A percentile compares a stretch with the other conserved stretches of the same genome.
Conservation (phyloP, 2,113 vertebrate genomes). For the Siniperca chuatsi region DNA sequence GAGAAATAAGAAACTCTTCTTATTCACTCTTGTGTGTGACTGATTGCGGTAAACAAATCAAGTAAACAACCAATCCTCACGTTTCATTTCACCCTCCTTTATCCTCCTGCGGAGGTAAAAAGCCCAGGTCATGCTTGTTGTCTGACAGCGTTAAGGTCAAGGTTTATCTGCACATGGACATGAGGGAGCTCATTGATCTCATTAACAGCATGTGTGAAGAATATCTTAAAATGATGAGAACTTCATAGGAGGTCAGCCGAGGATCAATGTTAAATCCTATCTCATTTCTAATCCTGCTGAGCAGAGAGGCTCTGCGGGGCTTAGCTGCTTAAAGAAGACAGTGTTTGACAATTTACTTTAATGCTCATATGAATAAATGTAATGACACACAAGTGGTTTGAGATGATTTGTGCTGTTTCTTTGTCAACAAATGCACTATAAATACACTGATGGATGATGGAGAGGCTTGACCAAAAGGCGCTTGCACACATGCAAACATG, state of each 20-base stretch:
- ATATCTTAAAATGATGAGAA: constrained; percentile 83
- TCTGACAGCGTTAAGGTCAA: constrained; percentile 63
- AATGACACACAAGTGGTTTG: constrained; percentile 68
- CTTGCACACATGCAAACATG: constrained; percentile 19
- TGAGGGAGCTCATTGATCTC: constrained; percentile 75
- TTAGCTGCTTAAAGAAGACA: constrained; percentile 70
- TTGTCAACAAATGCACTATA: constrained; percentile 72
- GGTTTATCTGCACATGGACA: constrained; percentile 51
- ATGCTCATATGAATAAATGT: constrained; percentile 73
- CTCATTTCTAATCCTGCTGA: constrained; percentile 81
- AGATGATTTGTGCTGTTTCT: constrained; percentile 42
- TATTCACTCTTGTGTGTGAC: background rate
- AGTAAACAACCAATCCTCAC: constrained; percentile 7
- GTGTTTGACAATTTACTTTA: constrained; percentile 75
- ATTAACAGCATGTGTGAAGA: constrained; percentile 77
- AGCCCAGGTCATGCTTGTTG: constrained; percentile 36
- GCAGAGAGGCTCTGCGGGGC: constrained; percentile 59
- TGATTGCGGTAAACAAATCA: constrained; percentile 2
- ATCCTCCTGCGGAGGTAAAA: constrained; percentile 8
- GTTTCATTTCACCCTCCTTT: constrained; percentile 11
- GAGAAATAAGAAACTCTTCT: background rate
- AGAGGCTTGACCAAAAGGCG: constrained; percentile 45
- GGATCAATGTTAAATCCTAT: constrained; percentile 85
- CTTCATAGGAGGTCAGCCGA: constrained; percentile 81
- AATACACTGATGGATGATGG: constrained; percentile 71